These are phyloP conservation scores for Galeopterus variegatus DNA, from an alignment of 2,113 vertebrate species.

Conservation along the genomic window DNA sequence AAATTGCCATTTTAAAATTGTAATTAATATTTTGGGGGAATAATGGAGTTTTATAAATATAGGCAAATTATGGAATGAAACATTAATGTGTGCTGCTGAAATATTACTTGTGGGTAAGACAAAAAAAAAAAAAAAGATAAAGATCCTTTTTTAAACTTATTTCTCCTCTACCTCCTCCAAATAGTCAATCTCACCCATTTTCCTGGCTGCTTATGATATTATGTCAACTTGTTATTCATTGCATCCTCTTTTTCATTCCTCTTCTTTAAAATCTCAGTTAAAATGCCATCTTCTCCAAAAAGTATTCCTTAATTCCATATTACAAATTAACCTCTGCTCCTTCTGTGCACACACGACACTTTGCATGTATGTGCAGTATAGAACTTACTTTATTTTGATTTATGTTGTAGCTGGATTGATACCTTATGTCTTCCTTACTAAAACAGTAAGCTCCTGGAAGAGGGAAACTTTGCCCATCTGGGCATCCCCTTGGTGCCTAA, in stretches of 20 bases:
- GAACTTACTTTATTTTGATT: conserved; percentile 2
- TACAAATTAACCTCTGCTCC: neutral
- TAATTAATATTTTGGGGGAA: neutral
- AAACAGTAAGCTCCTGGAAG: neutral
- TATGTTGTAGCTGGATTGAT: neutral
- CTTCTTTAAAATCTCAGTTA: neutral
- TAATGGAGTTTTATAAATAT: conserved; percentile 10
- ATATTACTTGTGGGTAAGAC: neutral
- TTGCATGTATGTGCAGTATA: neutral
- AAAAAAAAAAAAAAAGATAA: neutral
- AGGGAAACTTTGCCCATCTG: neutral
- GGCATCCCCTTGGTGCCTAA: neutral
- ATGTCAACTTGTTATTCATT: neutral
- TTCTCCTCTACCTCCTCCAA: neutral
- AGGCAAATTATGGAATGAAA: neutral
- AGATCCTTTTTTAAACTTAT: neutral
- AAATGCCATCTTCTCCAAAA: neutral
- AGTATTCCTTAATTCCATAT: neutral
- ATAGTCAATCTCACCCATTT: neutral
- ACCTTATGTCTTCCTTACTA: neutral
- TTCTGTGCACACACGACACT: neutral
- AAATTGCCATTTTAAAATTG: neutral
- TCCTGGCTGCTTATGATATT: neutral
- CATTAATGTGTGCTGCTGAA: neutral
- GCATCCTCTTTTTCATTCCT: neutral